Conservation (phyloP, 1,140 invertebrate species). For the Bilobella aurantiaca region DNA sequence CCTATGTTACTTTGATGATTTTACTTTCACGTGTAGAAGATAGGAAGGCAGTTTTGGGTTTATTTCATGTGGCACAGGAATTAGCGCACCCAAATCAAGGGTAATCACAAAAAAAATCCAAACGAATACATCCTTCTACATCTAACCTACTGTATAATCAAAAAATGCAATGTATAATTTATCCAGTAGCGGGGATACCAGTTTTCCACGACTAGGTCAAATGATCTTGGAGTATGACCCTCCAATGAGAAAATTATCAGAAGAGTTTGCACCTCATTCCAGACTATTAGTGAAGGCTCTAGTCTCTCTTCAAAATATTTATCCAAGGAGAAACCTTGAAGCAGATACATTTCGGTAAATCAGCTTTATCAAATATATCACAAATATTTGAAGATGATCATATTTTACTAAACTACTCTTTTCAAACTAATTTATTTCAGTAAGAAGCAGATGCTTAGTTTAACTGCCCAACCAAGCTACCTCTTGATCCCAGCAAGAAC, state of each 20-base stretch:
- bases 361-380: neutral
- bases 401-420: constrained; percentile 10
- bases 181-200: constrained; percentile 51
- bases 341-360: constrained; percentile 76
- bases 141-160: no score
- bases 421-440: constrained; percentile 36
- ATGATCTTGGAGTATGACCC: constrained; percentile 97
- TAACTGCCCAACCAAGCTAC: constrained; percentile 81
- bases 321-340: constrained; percentile 75
- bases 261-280: constrained; percentile 92
- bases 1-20: constrained; percentile 92
- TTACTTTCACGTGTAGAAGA: constrained; percentile 92
- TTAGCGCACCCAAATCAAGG: constrained; percentile 71
- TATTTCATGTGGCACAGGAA: constrained; percentile 97
- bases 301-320: constrained; percentile 75
- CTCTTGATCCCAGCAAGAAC: constrained; percentile 87
- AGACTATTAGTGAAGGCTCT: constrained; percentile 75
- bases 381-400: neutral
- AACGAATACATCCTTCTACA: no score
- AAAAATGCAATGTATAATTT: neutral
- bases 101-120: no score
- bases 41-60: constrained; percentile 86
- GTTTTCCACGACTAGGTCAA: constrained; percentile 87
- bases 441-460: constrained; percentile 82
- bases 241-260: constrained; percentile 87